phyloP scores from a whole-genome alignment of 2,888 invertebrate genomes.

The Copidosoma aretas region DNA sequence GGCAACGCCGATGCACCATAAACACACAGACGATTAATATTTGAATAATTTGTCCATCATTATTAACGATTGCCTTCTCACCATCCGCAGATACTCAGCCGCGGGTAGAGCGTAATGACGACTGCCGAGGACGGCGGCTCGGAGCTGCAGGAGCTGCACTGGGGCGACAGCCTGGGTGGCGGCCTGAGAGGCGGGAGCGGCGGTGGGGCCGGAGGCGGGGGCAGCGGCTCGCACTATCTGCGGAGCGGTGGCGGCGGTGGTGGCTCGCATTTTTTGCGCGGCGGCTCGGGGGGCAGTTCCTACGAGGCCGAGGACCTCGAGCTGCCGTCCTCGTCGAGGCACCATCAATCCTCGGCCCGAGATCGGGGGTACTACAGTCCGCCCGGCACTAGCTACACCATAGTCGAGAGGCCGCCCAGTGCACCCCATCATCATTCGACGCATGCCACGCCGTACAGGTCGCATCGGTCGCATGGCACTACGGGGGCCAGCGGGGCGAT shows the following conservation, averaged over 20 bases:
- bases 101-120: constrained; percentile 53
- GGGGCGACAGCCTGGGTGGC: constrained; percentile 55
- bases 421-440: constrained; percentile 75
- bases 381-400: constrained; percentile 87
- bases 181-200: constrained; percentile 61
- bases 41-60: too few relatives aligned
- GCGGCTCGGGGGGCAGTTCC: constrained; percentile 50
- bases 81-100: too few relatives aligned
- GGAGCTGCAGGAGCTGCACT: constrained; percentile 60
- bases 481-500: constrained; percentile 65
- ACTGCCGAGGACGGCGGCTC: constrained; percentile 61
- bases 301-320: constrained; percentile 62
- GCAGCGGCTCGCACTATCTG: constrained; percentile 47
- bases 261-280: constrained; percentile 44
- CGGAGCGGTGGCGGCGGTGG: constrained; percentile 49
- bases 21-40: too few relatives aligned
- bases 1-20: too few relatives aligned
- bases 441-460: constrained; percentile 58
- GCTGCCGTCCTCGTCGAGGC: constrained; percentile 50
- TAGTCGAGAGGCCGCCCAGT: constrained; percentile 80
- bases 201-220: constrained; percentile 48
- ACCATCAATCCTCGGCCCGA: constrained; percentile 62
- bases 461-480: constrained; percentile 48
- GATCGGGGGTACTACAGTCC: constrained; percentile 79
- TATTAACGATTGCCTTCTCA: too few relatives aligned